Base-by-base conservation (phyloP, 2,797 vertebrate genomes). In the Kryptopterus vitreolus region DNA sequence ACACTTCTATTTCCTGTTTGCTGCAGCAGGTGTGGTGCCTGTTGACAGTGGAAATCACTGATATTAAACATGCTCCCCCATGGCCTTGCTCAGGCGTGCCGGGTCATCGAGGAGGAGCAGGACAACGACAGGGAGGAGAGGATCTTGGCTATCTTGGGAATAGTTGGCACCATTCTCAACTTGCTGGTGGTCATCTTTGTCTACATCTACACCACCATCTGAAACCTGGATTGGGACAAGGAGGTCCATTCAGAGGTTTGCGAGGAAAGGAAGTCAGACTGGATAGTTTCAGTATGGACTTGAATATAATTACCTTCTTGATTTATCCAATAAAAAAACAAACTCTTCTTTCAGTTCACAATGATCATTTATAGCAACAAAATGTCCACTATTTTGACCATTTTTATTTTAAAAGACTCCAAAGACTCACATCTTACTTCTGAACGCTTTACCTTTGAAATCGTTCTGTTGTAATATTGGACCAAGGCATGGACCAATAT, bases 1-100 rank as follows among this genome's bases (percentile, higher is more conserved):
- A 43, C 12, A 38, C 16, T 10, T 35, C 29, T 62, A 2, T 69
- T 66, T 62, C 31, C 20, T 24, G 8, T 38, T n/a, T 18, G 26
- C 33, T 73, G 3, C 11, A 85, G 80, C 92, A 91, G 92, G 92
- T 85, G 52, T 90, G 82, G 78, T 84, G 83, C 89, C 89, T 86
- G 90, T 78, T 91, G 89, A 90, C 86, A 87, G 89, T 90, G 88
- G 92, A 92, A 87, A 89, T 90, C 88, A 92, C 90, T 91, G 90
- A 94, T 89, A 89, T 87, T 92, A 88, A 95, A 91, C 88, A 95
- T 96, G 95, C 90, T 94, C 90, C 93, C 92, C 76, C 87, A 92
- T 82, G 87, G 93, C 83, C 90, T 90, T 85, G 89, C 92, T 88
- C 84, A 87, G 53, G 88, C 92, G 87, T 93, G 92, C 89, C 92